Percentiles rank a stretch among this genome's conserved stretches.
Evolutionary conservation across 2,113 vertebrate species (phyloP).

Genomic region (Vulpes lagopus): DNA sequence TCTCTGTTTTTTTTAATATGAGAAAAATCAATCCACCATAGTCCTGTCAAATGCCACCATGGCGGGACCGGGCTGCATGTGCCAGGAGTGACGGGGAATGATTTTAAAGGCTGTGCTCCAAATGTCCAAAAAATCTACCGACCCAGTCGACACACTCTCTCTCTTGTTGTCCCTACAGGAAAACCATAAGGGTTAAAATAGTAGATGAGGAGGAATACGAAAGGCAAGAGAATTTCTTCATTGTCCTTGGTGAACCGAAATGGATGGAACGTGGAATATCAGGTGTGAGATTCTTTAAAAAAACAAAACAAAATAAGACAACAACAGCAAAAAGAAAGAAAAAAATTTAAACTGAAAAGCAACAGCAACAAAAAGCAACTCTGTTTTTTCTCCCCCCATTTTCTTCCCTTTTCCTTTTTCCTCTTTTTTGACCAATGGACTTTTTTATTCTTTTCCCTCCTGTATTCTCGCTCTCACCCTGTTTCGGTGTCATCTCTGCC

Average conservation of each 20-base stretch:
- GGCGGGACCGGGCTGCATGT: constrained; percentile 80
- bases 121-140: constrained; percentile 70
- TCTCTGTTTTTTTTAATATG: not conserved
- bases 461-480: constrained; percentile 88
- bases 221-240: constrained; percentile 99
- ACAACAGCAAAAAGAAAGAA: constrained; percentile 51
- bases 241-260: constrained; percentile 98
- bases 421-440: constrained; percentile 78
- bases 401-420: constrained; percentile 82
- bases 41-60: not conserved
- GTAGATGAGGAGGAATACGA: constrained; percentile 99
- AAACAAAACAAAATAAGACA: constrained; percentile 59
- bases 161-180: constrained; percentile 94
- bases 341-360: constrained; percentile 68
- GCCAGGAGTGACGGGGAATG: constrained; percentile 71
- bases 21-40: constrained; percentile 62
- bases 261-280: constrained; percentile 95
- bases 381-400: constrained; percentile 65
- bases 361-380: constrained; percentile 74
- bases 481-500: constrained; percentile 88
- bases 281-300: constrained; percentile 91
- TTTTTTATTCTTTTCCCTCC: constrained; percentile 83
- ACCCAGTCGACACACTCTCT: constrained; percentile 88
- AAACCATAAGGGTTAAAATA: constrained; percentile 98
- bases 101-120: constrained; percentile 71